Conservation (phyloP, 1,140 invertebrate genomes). For the Chrysomallon squamiferum region DNA sequence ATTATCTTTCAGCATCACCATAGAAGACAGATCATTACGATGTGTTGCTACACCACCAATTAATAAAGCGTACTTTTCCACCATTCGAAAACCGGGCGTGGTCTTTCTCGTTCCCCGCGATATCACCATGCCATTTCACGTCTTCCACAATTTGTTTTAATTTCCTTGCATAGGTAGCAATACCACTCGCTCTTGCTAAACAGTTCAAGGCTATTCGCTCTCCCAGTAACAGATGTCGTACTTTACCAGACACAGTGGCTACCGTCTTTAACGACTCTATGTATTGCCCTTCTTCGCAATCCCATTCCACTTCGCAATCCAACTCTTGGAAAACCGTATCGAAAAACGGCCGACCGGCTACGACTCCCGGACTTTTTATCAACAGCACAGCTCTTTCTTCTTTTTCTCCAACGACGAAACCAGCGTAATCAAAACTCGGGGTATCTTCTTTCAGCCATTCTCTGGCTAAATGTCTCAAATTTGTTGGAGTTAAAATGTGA, state of each 20-base stretch:
- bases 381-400: constrained; percentile 56
- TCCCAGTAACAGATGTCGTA: constrained; percentile 61
- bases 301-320: constrained; percentile 60
- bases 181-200: constrained; percentile 62
- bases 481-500: constrained; percentile 51
- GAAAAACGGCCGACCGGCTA: constrained; percentile 65
- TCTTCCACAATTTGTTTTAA: constrained; percentile 35
- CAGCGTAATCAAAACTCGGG: constrained; percentile 62
- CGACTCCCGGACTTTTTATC: constrained; percentile 59
- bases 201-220: constrained; percentile 64
- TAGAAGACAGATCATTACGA: constrained; percentile 64
- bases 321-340: constrained; percentile 63
- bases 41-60: constrained; percentile 64
- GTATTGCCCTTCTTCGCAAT: constrained; percentile 49
- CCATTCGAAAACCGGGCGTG: constrained; percentile 66
- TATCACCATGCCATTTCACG: constrained; percentile 56
- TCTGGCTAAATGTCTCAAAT: constrained; percentile 47
- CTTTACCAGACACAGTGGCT: constrained; percentile 59
- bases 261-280: constrained; percentile 46
- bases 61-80: constrained; percentile 66
- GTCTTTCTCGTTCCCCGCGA: constrained; percentile 66
- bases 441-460: constrained; percentile 63
- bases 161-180: constrained; percentile 59
- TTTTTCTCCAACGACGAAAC: constrained; percentile 61
- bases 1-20: constrained; percentile 68